Evolutionary conservation across 2,113 vertebrate genomes (phyloP).

Genomic region (Epinephelus moara): DNA sequence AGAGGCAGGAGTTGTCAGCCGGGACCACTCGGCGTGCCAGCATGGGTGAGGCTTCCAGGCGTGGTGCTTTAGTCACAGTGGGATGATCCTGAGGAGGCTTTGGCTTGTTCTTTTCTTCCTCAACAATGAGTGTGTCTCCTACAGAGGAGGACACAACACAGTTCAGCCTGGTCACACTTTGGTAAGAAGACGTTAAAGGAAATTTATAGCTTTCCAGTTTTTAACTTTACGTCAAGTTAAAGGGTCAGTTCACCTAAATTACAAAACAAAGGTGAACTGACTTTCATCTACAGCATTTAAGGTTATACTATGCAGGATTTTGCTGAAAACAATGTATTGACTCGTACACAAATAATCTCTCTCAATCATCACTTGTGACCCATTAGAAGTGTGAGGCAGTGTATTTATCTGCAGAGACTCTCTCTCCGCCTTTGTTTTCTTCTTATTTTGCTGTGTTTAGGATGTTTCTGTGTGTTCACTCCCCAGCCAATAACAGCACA

Average conservation of each 20-base stretch:
- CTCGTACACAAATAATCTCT: too few relatives aligned
- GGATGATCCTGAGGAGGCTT: constrained; percentile 76
- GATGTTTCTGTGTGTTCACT: too few relatives aligned
- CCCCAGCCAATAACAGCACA: too few relatives aligned
- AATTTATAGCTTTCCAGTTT: background rate
- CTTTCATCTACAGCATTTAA: background rate
- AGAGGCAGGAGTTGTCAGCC: constrained; percentile 98
- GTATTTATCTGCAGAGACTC: too few relatives aligned
- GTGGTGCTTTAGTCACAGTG: constrained; percentile 77
- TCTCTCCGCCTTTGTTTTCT: too few relatives aligned
- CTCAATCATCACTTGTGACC: too few relatives aligned
- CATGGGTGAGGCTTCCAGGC: constrained; percentile 82
- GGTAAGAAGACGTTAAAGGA: background rate
- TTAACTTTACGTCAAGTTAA: background rate
- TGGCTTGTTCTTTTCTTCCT: constrained; percentile 92
- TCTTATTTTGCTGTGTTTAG: too few relatives aligned
- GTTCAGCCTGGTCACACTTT: constrained; percentile 14
- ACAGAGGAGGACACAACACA: constrained; percentile 46
- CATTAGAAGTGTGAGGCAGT: too few relatives aligned
- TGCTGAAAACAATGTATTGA: too few relatives aligned
- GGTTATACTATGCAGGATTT: too few relatives aligned
- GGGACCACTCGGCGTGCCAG: constrained; percentile 91
- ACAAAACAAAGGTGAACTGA: background rate
- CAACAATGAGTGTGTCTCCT: constrained; percentile 98
- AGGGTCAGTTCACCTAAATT: background rate